Base-by-base conservation (phyloP, 2,797 vertebrate species). In the Malurus splendens region DNA sequence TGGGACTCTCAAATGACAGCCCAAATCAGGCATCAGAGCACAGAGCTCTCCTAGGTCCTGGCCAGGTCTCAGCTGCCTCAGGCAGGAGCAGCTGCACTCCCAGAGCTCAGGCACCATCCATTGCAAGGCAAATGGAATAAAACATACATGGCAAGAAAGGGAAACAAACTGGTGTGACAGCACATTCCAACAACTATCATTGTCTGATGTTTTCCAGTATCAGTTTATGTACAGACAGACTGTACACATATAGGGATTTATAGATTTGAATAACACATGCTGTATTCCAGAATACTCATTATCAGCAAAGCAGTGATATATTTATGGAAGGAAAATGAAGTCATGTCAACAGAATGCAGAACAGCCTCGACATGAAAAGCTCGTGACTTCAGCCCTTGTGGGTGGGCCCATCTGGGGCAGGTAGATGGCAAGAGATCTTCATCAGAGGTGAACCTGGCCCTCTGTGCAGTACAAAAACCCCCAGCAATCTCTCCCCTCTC, bases 301-400 rank as follows among this genome's bases (percentile, higher is more conserved):
- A 42, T 25, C 45, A 59, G 48, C 61, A 84, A 56, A 82, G 23
- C 20, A 56, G n/a, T 33, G 10, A 57, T 18, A 44, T 15, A 23
- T 16, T 9, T 6, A 54, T 20, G 11, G 30, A 65, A 61, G 20
- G 65, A 22, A 52, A 42, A 27, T 15, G 12, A 66, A 68, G 27
- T 27, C 0, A 48, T 54, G 82, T 80, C 38, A 62, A 59, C 86
- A 75, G 17, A 74, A 70, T 18, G 70, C 14, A 54, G 50, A 65
- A 48, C 7, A 0, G 0, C 4, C 4, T 30, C 55, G 25, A 67
- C 24, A 11, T 15, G 9, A 22, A 74, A 45, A 45, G 23, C 28
- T 32, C 3, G 0, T 30, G 5, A 20, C 9, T 76, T 76, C 32
- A 54, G 39, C 13, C 39, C 12, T 68, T 44, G 10, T 44, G 47